phyloP scores from a whole-genome alignment of 2,888 invertebrate genomes.

The Camponotus fellah region DNA sequence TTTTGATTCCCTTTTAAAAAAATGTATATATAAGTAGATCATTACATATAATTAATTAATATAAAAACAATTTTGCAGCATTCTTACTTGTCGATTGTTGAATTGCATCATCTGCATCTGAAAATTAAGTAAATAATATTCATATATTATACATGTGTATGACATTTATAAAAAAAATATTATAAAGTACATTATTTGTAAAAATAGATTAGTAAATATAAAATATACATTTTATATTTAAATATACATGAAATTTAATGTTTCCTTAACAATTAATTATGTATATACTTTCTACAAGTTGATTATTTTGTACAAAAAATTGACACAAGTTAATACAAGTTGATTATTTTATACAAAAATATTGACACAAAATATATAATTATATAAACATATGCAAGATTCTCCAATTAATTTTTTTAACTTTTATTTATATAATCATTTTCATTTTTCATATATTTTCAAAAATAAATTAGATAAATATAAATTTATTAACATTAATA shows the following conservation, averaged over 20 bases:
- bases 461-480: slow-evolving; percentile 9
- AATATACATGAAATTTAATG: neutral
- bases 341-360: neutral
- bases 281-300: neutral
- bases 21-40: slow-evolving; percentile 1
- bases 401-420: neutral
- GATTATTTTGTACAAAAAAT: neutral
- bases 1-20: slow-evolving; percentile 52
- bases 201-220: neutral
- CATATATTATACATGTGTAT: neutral
- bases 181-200: neutral
- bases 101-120: slow-evolving; percentile 54
- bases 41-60: slow-evolving; percentile 21
- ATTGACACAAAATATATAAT: slow-evolving; percentile 33
- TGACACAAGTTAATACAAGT: no score
- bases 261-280: neutral
- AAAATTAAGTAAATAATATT: slow-evolving; percentile 35
- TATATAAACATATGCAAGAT: neutral
- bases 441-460: neutral
- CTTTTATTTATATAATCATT: neutral
- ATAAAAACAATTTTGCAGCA: neutral
- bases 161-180: neutral
- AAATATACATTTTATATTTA: neutral
- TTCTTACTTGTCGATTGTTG: slow-evolving; percentile 59
- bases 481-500: neutral